Base-by-base conservation (phyloP, 53 echinoderm and acorn worm species). In the Temnopleurus reevesii region DNA sequence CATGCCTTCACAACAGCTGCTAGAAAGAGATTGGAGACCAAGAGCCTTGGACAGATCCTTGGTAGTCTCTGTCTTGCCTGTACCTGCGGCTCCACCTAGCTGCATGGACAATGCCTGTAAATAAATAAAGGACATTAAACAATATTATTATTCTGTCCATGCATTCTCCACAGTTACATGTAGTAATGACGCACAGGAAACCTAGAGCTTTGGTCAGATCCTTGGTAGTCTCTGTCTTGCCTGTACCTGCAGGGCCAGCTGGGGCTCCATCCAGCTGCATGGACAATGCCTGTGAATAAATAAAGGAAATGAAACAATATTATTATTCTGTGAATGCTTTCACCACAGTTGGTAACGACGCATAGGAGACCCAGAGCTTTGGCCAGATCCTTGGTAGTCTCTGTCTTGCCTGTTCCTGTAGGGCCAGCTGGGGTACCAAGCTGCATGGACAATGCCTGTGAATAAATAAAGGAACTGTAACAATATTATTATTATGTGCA, bases 1-100 rank as follows among this genome's bases (percentile, higher is more conserved):
- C 99, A 98, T 98, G 90, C 96, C 99, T 87, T 98, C 95, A 43
- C 99, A 95, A 93, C 99, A 98, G 91, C 96, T 98, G n/a, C n/a
- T 98, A 57, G 96, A 95, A 19, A 98, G 95, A 93, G 95, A 98
- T 4, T 96, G 94, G 17, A 98, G 89, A 24, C 98, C 99, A 15
- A 98, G 89, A 15, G 96, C 99, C 91, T 98, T 96, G 89, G 94
- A 93, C 58, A 98, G 80, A 90, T 96, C 99, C 85, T 96, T 98
- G 81, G 99, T 98, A 25, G 99, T 94, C 71, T 98, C 99, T 9
- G 99, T 98, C 89, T 98, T 98, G 65, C 99, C 99, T 4, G 99
- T 98, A 79, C 99, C 99, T 0, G 99, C 99, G 5, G 99, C 99
- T 21, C 99, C 99, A 64, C 99, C 99, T 6, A 98, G 93, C 64